phyloP scores from a whole-genome alignment of 2,888 invertebrate species.

The Lypha dubia region DNA sequence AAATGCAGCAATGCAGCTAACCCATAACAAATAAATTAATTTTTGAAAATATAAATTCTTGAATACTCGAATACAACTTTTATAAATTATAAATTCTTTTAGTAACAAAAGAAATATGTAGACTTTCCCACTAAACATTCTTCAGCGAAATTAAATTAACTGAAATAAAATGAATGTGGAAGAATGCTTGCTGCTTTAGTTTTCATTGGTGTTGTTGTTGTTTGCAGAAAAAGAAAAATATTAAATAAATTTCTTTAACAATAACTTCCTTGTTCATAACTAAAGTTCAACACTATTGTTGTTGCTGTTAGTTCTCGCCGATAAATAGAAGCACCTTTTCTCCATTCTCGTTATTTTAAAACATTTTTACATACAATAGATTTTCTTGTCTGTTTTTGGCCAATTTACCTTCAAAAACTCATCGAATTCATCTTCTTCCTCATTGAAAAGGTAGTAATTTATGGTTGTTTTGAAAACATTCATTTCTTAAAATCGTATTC shows the following conservation, averaged over 20 bases:
- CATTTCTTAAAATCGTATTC: conserved; percentile 59
- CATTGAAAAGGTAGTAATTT: conserved; percentile 51
- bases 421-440: conserved; percentile 12
- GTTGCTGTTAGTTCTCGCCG: background rate
- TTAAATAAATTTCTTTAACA: conserved; percentile 12
- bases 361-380: conserved; percentile 51
- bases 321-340: background rate
- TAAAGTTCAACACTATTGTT: conserved; percentile 19
- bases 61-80: no score
- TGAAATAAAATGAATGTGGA: background rate
- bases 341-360: background rate
- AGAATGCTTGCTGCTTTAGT: background rate
- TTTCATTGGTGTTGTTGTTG: background rate
- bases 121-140: background rate
- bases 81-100: no score
- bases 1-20: no score
- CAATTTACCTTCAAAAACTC: conserved; percentile 23
- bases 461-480: conserved; percentile 70
- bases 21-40: no score
- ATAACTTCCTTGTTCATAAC: conserved; percentile 37
- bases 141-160: background rate
- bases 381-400: conserved; percentile 29
- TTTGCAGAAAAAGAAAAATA: background rate
- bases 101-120: background rate
- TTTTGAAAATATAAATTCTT: no score